These are phyloP conservation scores for Crenichthys baileyi DNA, from an alignment of 2,797 vertebrate species.

Conservation along the genomic window DNA sequence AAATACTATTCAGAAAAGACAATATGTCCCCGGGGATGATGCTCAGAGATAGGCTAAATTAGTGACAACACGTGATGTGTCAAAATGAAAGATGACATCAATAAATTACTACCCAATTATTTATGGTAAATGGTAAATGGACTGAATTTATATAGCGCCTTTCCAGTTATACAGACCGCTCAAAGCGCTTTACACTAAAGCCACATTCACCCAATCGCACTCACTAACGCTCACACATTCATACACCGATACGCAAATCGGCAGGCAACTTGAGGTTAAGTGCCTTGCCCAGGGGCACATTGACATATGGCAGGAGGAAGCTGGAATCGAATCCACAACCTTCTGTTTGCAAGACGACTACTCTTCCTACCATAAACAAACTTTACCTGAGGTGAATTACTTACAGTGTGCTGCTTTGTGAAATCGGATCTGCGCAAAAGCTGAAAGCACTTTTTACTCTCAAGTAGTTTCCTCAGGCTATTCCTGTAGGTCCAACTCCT, in stretches of 20 bases:
- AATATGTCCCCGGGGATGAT: background rate
- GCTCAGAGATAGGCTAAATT: conserved; percentile 13
- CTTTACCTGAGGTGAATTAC: conserved; percentile 5
- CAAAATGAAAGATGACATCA: conserved; percentile 34
- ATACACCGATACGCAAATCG: too few relatives aligned
- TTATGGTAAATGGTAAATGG: too few relatives aligned
- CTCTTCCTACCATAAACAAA: conserved; percentile 21
- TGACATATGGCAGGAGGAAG: too few relatives aligned
- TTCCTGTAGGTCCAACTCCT: background rate
- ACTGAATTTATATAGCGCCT: too few relatives aligned
- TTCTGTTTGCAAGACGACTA: too few relatives aligned
- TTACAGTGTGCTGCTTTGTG: background rate
- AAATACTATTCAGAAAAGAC: conserved; percentile 12
- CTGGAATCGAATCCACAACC: too few relatives aligned
- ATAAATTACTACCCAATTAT: conserved; percentile 48
- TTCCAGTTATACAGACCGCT: too few relatives aligned
- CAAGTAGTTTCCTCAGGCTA: background rate
- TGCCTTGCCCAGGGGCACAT: too few relatives aligned
- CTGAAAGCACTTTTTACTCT: conserved; percentile 9
- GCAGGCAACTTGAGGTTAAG: too few relatives aligned
- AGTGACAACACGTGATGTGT: conserved; percentile 24
- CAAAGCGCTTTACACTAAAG: too few relatives aligned
- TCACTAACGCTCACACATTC: too few relatives aligned
- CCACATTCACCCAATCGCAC: too few relatives aligned
- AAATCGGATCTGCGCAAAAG: conserved; percentile 4